Base-by-base conservation (phyloP, 2,888 invertebrate species). In the Linnaemya tessellans region DNA sequence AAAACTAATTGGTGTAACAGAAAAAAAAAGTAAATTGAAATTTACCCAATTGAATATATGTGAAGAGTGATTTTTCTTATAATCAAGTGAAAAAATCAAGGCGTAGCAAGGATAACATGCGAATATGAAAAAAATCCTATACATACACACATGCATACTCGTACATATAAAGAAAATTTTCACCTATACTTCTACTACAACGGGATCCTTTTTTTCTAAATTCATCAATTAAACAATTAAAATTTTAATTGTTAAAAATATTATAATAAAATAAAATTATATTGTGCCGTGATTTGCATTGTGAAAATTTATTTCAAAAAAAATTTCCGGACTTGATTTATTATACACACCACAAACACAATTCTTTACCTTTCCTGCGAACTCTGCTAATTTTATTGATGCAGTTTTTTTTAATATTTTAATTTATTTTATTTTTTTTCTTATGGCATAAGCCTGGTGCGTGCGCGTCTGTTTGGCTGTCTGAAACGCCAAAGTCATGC, bases 381-480 rank as follows among this genome's bases (percentile, higher is more conserved):
- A 70, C 20, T 43, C 30, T 67, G 15, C 15, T 54, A 67, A 62
- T 71, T 82, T 65, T 70, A 75, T 75, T 73, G 74, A 54, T 77
- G 56, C 68, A 71, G 15, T 51, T 71, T 46, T 38, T 41, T 35
- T 22, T 38, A 71, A 38, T 43, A 20, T 43, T 38, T 68, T 62
- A 15, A 74, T 49, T 11, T 46, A 46, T 46, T 46, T 30, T 54
- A 60, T 51, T 68, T 74, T 46, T 20, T 77, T 68, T 56, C 35
- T 51, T 58, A 41, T 35, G 51, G 18, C 71, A 41, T 54, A 74
- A 46, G 79, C 79, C 71, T 85, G 79, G 85, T 85, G 85, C 81
- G 85, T 85, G 85, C 85, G 85, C 82, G 81, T 82, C 85, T 81
- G 46, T 18, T 75, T 85, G 84, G 62, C 78, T 81, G 84, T 81